phyloP scores from a whole-genome alignment of 2,113 vertebrate genomes.

The Menidia beryllina region DNA sequence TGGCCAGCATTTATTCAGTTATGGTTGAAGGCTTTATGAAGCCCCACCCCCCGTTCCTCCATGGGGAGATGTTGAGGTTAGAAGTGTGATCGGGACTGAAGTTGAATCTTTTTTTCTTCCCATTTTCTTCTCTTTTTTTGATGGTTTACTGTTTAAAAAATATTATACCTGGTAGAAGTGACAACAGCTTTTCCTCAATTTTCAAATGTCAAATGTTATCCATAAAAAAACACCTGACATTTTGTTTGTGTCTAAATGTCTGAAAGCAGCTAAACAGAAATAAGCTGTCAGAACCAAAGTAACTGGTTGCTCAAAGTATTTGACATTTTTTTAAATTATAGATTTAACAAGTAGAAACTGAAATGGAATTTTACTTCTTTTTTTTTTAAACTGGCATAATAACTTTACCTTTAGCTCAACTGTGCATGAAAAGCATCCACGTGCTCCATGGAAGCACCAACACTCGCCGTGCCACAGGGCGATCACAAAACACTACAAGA shows the following conservation, averaged over 20 bases:
- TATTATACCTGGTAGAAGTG: too few relatives aligned
- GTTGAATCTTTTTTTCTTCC: too few relatives aligned
- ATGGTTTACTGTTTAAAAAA: too few relatives aligned
- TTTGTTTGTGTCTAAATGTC: too few relatives aligned
- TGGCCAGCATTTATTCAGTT: neutral
- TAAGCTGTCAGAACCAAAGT: too few relatives aligned
- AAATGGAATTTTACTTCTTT: neutral
- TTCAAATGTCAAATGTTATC: too few relatives aligned
- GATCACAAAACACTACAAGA: conserved; percentile 12
- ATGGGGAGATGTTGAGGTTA: neutral
- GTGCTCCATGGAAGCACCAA: neutral
- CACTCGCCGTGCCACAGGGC: conserved; percentile 8
- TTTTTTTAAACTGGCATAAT: neutral
- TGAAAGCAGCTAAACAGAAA: too few relatives aligned
- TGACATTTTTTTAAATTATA: neutral
- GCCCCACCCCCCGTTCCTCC: neutral
- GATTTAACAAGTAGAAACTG: neutral
- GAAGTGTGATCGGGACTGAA: neutral
- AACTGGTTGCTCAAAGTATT: neutral
- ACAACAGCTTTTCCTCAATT: too few relatives aligned
- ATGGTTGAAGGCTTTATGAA: neutral
- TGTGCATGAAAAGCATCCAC: conserved; percentile 6
- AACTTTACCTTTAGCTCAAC: neutral
- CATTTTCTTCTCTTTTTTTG: too few relatives aligned
- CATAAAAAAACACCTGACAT: too few relatives aligned